Conservation (phyloP, 1,140 invertebrate genomes). For the Dreissena rostriformis region DNA sequence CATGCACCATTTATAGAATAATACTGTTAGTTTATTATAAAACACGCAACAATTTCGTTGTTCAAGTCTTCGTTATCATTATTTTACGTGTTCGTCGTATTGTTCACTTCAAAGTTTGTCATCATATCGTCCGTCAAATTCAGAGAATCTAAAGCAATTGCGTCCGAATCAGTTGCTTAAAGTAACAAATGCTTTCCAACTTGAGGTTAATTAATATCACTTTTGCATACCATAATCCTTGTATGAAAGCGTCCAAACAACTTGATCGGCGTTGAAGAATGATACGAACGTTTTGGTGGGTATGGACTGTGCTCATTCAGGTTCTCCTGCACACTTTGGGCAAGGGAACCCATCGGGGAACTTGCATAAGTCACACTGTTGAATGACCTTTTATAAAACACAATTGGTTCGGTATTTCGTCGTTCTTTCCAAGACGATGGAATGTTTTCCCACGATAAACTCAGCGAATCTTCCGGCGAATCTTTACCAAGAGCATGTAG, state of each 20-base stretch:
- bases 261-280: background rate
- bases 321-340: background rate
- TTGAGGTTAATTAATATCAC: slow-evolving; percentile 45
- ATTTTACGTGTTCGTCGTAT: slow-evolving; percentile 31
- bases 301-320: background rate
- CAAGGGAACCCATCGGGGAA: slow-evolving; percentile 7
- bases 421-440: slow-evolving; percentile 48
- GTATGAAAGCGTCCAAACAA: slow-evolving; percentile 37
- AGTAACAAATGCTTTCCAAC: slow-evolving; percentile 46
- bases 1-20: no score
- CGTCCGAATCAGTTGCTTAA: background rate
- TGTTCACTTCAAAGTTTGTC: slow-evolving; percentile 51
- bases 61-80: background rate
- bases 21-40: no score
- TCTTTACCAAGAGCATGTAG: slow-evolving; percentile 47
- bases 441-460: slow-evolving; percentile 53
- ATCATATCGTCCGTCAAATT: slow-evolving; percentile 42
- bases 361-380: slow-evolving; percentile 16
- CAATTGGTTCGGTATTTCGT: slow-evolving; percentile 51
- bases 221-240: slow-evolving; percentile 46
- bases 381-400: slow-evolving; percentile 33
- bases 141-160: slow-evolving; percentile 44
- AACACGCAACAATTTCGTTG: no score
- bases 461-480: slow-evolving; percentile 38
- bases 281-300: background rate